Evolutionary conservation across 2,113 vertebrate species (phyloP).

Genomic region (Illadopsis cleaveri): DNA sequence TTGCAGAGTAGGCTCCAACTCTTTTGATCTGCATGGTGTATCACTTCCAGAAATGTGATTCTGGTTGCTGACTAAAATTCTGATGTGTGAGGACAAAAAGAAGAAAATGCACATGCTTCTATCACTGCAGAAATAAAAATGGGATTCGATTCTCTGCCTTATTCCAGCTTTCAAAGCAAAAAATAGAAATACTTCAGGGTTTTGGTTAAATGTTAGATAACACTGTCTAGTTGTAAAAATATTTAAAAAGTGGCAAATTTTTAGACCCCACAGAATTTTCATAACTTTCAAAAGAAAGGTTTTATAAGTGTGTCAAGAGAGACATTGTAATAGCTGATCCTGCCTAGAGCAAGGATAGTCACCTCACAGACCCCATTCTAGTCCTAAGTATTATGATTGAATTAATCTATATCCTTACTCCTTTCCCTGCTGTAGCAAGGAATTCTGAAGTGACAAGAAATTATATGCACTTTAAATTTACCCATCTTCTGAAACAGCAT

Average conservation of each 20-base stretch:
- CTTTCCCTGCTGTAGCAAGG: not conserved
- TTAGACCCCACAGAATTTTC: not conserved
- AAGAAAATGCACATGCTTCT: accelerated
- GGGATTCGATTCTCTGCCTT: not conserved
- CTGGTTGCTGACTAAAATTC: not conserved
- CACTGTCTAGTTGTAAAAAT: not conserved
- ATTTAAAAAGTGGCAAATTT: not conserved
- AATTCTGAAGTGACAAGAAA: not conserved
- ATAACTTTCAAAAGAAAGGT: not conserved
- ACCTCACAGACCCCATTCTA: not conserved
- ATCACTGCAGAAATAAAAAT: not conserved
- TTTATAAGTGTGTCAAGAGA: not conserved
- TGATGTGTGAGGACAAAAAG: not conserved
- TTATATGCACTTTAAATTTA: not conserved
- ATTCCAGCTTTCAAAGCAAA: not conserved
- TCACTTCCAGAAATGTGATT: not conserved
- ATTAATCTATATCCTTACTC: not conserved
- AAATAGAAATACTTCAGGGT: not conserved
- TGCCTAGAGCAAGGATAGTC: not conserved
- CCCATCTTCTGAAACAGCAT: not conserved
- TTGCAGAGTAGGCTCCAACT: not conserved
- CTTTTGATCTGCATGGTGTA: not conserved
- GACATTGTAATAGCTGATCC: not conserved
- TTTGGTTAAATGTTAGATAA: not conserved
- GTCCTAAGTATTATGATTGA: not conserved